These are phyloP conservation scores for Eulemur mongoz DNA, from an alignment of 2,797 vertebrate species.

Conservation along the genomic window DNA sequence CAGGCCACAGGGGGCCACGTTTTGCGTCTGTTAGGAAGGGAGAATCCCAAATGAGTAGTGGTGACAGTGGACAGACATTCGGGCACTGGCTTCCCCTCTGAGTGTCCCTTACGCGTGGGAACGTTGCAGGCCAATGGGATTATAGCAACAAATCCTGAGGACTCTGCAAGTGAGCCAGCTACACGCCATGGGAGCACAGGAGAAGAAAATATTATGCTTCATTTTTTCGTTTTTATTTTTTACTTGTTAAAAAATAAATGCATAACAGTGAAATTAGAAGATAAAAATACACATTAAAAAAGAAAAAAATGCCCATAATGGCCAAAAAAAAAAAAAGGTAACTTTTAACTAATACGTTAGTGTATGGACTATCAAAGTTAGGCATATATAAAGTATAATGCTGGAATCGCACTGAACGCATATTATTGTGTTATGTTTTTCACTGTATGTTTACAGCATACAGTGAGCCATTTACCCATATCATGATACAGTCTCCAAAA, in stretches of 20 bases:
- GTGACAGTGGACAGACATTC: background rate
- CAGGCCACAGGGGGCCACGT: accelerated
- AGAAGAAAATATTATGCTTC: background rate
- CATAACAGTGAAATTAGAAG: background rate
- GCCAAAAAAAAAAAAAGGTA: background rate
- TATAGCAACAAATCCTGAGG: too few relatives aligned
- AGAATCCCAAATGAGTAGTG: too few relatives aligned
- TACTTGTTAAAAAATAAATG: background rate
- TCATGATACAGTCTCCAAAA: background rate
- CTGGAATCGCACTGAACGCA: background rate
- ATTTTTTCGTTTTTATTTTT: background rate
- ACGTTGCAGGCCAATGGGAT: too few relatives aligned
- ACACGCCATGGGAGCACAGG: accelerated
- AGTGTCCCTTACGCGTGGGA: background rate
- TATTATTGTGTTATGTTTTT: background rate
- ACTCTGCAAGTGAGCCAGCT: accelerated
- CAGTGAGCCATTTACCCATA: background rate
- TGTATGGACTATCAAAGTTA: background rate
- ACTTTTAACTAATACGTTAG: background rate
- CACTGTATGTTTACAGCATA: background rate
- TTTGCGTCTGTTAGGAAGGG: background rate
- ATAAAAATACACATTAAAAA: background rate
- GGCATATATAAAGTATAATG: background rate
- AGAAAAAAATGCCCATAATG: background rate
- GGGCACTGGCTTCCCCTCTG: background rate